Percentiles rank a stretch among this genome's conserved stretches.
Conservation (phyloP, 2,888 invertebrate species). For the Lepeophtheirus nordmannii region DNA sequence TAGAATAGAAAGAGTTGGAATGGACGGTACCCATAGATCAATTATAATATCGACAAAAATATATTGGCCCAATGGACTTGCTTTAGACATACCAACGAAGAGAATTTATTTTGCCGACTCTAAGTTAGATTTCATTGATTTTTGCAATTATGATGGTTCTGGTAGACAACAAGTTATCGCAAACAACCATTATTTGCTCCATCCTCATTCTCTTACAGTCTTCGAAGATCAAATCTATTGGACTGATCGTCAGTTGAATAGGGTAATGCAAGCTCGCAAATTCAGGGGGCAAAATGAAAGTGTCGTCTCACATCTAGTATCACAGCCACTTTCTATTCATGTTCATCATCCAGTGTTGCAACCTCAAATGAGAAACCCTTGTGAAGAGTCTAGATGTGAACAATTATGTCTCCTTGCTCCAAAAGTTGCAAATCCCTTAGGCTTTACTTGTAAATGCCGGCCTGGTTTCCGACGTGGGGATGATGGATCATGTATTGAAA, state of each 20-base stretch:
- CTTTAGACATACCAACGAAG: slow-evolving; percentile 79
- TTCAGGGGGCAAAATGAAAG: slow-evolving; percentile 79
- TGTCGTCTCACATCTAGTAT: slow-evolving; percentile 81
- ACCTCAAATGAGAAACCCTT: slow-evolving; percentile 60
- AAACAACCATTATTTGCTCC: slow-evolving; percentile 75
- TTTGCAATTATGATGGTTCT: slow-evolving; percentile 87
- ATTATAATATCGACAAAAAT: slow-evolving; percentile 82
- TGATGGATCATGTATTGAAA: slow-evolving; percentile 55
- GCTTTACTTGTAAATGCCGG: slow-evolving; percentile 78
- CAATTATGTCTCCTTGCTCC: slow-evolving; percentile 85
- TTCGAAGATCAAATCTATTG: slow-evolving; percentile 94
- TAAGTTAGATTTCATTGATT: slow-evolving; percentile 91
- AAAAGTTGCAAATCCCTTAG: slow-evolving; percentile 39
- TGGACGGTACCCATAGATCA: slow-evolving; percentile 77
- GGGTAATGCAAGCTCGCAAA: slow-evolving; percentile 73
- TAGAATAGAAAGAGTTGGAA: slow-evolving; percentile 79
- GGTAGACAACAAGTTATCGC: slow-evolving; percentile 68
- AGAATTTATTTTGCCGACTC: slow-evolving; percentile 94
- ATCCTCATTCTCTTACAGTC: slow-evolving; percentile 83
- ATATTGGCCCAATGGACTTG: slow-evolving; percentile 96
- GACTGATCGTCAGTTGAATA: slow-evolving; percentile 83
- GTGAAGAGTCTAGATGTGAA: slow-evolving; percentile 55
- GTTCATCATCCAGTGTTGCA: slow-evolving; percentile 89
- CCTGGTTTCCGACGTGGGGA: slow-evolving; percentile 54
- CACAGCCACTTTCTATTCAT: slow-evolving; percentile 84